Conservation (phyloP, 2,888 invertebrate species). For the Andricus quercusramuli region DNA sequence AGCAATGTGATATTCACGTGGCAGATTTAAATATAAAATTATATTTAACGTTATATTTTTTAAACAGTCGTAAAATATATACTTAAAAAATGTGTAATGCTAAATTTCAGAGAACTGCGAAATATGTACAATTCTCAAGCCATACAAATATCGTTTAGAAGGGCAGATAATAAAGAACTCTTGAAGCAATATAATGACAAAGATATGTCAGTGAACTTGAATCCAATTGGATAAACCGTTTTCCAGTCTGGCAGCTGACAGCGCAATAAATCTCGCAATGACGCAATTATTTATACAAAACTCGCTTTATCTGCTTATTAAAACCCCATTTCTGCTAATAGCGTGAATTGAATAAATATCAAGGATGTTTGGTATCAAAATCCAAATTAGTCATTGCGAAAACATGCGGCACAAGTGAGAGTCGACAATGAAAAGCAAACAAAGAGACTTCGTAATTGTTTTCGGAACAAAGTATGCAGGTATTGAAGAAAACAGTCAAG, state of each 20-base stretch:
- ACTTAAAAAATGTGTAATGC: not conserved
- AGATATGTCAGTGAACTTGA: constrained; percentile 26
- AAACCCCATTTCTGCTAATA: too few relatives aligned
- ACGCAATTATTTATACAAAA: not conserved
- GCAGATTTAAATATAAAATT: not conserved
- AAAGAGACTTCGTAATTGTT: not conserved
- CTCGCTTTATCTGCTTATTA: not conserved
- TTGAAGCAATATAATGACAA: not conserved
- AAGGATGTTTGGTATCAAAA: constrained; percentile 2
- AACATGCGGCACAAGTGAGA: not conserved
- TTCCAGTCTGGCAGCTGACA: not conserved
- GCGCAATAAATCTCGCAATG: not conserved
- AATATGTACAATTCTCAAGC: not conserved
- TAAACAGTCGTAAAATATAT: too few relatives aligned
- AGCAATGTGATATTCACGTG: too few relatives aligned
- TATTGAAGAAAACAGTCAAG: not conserved
- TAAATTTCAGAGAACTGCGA: not conserved
- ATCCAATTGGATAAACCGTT: constrained; percentile 17
- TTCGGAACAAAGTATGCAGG: not conserved
- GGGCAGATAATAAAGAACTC: not conserved
- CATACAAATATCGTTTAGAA: not conserved
- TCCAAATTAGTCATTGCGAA: constrained; percentile 27
- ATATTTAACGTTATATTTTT: not conserved
- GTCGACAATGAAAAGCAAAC: not conserved
- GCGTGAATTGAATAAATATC: not conserved